Conservation (phyloP, 2,888 invertebrate genomes). For the Gymnocheta viridis region DNA sequence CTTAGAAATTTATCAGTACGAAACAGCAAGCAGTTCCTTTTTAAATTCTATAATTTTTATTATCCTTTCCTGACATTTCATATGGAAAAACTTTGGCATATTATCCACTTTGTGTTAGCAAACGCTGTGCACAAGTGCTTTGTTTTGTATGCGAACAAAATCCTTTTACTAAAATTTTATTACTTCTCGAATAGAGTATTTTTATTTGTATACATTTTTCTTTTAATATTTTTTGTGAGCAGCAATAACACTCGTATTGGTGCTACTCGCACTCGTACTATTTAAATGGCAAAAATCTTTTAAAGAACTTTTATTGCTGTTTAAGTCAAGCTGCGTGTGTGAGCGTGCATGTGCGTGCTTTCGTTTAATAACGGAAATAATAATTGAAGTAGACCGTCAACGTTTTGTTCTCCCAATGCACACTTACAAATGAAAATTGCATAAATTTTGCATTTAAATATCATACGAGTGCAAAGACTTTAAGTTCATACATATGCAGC, state of each 20-base stretch:
- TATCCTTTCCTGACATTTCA: neutral
- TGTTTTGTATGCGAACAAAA: neutral
- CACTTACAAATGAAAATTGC: conserved; percentile 26
- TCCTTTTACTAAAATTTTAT: neutral
- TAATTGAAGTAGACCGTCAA: conserved; percentile 50
- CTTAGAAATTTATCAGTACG: neutral
- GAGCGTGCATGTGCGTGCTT: neutral
- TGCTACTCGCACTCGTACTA: neutral
- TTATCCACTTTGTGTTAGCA: neutral
- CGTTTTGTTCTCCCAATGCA: conserved; percentile 40
- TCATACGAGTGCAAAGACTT: neutral
- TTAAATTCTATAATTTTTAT: neutral
- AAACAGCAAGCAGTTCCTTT: neutral
- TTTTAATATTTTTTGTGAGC: too few species aligned
- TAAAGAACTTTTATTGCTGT: neutral
- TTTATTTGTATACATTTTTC: too few species aligned
- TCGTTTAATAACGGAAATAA: conserved; percentile 43
- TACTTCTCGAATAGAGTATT: neutral
- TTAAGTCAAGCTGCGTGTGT: neutral
- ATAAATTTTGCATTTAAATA: conserved; percentile 45
- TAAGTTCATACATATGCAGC: neutral
- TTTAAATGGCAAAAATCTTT: neutral
- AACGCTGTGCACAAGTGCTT: neutral
- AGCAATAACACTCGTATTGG: too few species aligned
- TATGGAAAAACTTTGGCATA: neutral